These are phyloP conservation scores for Choreutis nemorana DNA, from an alignment of 2,888 invertebrate species.

Conservation along the genomic window DNA sequence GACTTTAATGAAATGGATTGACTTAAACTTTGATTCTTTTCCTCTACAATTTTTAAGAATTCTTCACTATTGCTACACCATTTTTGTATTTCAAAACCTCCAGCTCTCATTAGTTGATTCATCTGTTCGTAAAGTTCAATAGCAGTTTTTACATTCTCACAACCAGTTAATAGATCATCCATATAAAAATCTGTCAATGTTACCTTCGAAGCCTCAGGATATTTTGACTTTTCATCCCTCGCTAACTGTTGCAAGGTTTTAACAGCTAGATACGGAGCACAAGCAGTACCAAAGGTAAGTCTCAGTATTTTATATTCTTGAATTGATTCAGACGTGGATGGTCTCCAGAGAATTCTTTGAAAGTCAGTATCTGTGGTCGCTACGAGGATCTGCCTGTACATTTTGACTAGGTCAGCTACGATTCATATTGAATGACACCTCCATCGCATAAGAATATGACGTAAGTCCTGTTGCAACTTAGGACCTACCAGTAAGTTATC, in stretches of 20 bases:
- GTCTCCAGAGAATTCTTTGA: constrained; percentile 14
- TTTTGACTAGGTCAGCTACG: constrained; percentile 19
- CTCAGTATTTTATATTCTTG: constrained; percentile 12
- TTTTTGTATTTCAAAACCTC: too few species aligned
- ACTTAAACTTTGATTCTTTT: too few species aligned
- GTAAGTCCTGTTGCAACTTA: constrained; percentile 15
- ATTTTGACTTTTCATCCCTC: too few species aligned
- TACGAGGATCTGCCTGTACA: constrained; percentile 20
- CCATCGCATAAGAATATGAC: constrained; percentile 18
- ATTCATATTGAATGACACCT: constrained; percentile 13
- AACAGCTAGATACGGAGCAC: constrained; percentile 19
- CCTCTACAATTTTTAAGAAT: too few species aligned
- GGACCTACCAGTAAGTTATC: constrained; percentile 16
- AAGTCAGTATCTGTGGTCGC: constrained; percentile 12
- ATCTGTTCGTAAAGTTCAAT: too few species aligned
- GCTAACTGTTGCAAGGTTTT: constrained; percentile 15
- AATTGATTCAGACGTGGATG: constrained; percentile 6
- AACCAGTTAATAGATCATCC: too few species aligned
- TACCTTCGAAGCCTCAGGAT: too few species aligned
- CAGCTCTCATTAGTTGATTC: too few species aligned
- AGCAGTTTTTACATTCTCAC: too few species aligned
- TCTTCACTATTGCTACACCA: too few species aligned
- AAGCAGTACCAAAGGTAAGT: constrained; percentile 19
- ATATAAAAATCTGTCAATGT: too few species aligned
- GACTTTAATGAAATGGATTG: too few species aligned